Evolutionary conservation across 2,113 vertebrate species (phyloP).

Genomic region (Corapipo altera): DNA sequence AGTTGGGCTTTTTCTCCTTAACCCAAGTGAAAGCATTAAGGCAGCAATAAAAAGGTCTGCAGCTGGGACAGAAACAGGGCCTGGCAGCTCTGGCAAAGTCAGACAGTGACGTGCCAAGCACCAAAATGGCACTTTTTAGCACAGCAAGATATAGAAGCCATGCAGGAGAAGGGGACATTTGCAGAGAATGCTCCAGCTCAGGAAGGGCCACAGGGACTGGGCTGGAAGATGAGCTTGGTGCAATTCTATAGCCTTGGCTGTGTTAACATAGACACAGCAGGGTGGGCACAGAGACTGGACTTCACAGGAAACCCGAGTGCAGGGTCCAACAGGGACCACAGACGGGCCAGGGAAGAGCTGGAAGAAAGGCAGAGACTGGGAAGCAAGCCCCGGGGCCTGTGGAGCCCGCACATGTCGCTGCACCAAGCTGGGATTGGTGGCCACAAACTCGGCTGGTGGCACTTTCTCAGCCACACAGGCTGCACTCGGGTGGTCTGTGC

Average conservation of each 20-base stretch:
- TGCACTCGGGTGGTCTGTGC: background rate
- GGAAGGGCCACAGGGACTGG: rapidly evolving
- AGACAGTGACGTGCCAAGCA: rapidly evolving
- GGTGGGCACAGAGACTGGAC: background rate
- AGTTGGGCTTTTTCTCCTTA: background rate
- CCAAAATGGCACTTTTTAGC: background rate
- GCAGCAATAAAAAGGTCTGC: background rate
- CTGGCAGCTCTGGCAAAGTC: rapidly evolving
- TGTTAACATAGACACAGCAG: background rate
- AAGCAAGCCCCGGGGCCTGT: background rate
- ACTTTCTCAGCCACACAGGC: background rate
- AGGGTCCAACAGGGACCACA: background rate
- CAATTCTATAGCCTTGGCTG: background rate
- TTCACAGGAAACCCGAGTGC: rapidly evolving
- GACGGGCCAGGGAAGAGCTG: background rate
- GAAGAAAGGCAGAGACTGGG: background rate
- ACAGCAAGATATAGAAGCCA: rapidly evolving
- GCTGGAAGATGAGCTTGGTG: background rate
- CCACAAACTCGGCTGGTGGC: rapidly evolving
- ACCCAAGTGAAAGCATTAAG: background rate
- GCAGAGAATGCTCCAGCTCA: background rate
- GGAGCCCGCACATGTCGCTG: background rate
- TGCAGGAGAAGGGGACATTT: background rate
- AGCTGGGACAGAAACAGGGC: background rate
- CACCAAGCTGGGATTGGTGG: background rate